A percentile compares a stretch with the other conserved stretches of the same genome.
Evolutionary conservation across 2,888 invertebrate genomes (phyloP).

Genomic region (Amphipoea lucens): DNA sequence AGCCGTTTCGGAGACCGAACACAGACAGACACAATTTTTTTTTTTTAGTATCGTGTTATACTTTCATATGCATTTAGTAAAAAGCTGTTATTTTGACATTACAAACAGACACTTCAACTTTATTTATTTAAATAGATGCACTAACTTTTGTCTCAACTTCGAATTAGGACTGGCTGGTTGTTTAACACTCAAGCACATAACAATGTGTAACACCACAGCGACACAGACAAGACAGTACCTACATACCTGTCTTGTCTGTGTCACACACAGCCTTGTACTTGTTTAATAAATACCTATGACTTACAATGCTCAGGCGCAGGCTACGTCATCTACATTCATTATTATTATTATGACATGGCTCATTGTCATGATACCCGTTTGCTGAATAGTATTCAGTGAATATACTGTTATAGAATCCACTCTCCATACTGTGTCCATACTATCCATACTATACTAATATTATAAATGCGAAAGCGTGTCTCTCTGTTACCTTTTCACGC

Average conservation of each 20-base stretch:
- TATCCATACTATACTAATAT: neutral
- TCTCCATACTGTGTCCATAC: no score
- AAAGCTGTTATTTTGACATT: no score
- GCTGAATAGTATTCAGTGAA: conserved; percentile 3
- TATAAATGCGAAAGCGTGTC: neutral
- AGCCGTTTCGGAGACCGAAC: no score
- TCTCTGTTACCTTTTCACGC: no score
- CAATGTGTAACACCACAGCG: neutral
- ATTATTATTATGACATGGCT: conserved; percentile 10
- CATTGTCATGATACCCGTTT: neutral
- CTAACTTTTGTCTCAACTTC: neutral
- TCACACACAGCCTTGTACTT: conserved; percentile 1
- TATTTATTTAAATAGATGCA: neutral
- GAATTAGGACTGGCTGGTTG: neutral
- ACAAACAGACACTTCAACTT: no score
- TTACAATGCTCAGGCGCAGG: conserved; percentile 13
- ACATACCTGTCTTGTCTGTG: neutral
- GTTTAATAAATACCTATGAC: conserved; percentile 9
- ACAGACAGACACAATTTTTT: no score
- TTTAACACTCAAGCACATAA: neutral
- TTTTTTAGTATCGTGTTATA: no score
- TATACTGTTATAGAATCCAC: neutral
- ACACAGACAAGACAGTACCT: no score
- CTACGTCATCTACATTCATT: conserved; percentile 17
- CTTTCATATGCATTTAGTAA: no score